Percentiles rank a stretch among this genome's conserved stretches.
Conservation (phyloP, 2,113 vertebrate species). For the Tylochromis polylepis region DNA sequence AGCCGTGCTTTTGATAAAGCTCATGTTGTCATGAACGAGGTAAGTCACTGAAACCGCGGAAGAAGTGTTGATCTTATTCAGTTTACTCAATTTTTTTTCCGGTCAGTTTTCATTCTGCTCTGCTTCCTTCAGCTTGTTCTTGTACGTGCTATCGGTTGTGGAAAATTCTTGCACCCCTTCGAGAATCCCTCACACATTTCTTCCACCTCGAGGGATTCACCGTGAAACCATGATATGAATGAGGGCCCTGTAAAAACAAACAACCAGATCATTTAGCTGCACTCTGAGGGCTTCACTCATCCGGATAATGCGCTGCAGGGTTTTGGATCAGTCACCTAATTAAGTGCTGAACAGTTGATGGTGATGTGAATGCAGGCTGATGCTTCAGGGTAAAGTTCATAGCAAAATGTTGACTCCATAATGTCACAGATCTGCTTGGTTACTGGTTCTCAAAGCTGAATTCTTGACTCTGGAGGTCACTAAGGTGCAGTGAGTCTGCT, state of each 20-base stretch:
- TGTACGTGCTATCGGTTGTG: conserved; percentile 17
- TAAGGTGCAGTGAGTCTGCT: background rate
- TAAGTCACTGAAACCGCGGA: conserved; percentile 31
- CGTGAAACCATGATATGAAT: conserved; percentile 49
- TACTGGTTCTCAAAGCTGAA: background rate
- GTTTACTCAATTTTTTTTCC: background rate
- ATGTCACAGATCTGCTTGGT: background rate
- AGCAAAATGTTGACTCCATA: background rate
- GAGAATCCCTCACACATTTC: conserved; percentile 50
- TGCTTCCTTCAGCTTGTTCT: conserved; percentile 13
- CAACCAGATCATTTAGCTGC: conserved; percentile 17
- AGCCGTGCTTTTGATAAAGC: background rate
- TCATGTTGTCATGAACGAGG: conserved; percentile 43
- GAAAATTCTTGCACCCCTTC: conserved; percentile 55
- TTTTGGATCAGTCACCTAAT: background rate
- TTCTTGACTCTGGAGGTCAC: background rate
- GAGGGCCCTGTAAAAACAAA: conserved; percentile 52
- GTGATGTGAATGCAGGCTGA: background rate
- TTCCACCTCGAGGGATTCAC: conserved; percentile 49
- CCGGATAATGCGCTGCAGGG: background rate
- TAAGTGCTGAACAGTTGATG: background rate
- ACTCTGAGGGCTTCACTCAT: background rate
- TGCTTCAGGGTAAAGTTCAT: background rate
- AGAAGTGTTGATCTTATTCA: background rate
- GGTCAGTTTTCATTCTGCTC: background rate